Percentiles rank a stretch among this genome's conserved stretches.
phyloP scores from a whole-genome alignment of 1,140 invertebrate genomes.

The Eupristina koningsbergeri region DNA sequence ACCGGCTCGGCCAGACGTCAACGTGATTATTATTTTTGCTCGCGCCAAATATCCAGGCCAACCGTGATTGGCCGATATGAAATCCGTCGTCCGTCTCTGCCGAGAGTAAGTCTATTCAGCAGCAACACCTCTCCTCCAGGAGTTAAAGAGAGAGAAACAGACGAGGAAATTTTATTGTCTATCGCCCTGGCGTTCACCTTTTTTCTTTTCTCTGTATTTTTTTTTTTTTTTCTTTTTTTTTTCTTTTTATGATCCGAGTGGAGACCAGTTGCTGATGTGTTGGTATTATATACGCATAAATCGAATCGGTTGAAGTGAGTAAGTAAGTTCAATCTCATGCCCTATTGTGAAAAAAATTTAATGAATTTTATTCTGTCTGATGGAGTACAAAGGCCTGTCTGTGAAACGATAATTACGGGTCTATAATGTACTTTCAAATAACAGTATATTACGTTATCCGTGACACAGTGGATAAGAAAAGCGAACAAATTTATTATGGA shows the following conservation, averaged over 20 bases:
- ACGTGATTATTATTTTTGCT: slow-evolving; percentile 33
- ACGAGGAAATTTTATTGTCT: neutral
- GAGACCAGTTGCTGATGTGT: neutral
- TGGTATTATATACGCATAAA: neutral
- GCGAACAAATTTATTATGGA: slow-evolving; percentile 2
- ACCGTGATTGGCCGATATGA: slow-evolving; percentile 12
- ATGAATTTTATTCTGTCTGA: neutral
- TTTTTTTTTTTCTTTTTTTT: too few species aligned
- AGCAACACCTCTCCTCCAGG: neutral
- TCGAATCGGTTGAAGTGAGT: neutral
- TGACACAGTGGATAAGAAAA: neutral
- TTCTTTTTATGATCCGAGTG: neutral
- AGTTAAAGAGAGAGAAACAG: neutral
- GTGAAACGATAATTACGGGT: neutral
- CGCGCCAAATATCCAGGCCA: slow-evolving; percentile 19
- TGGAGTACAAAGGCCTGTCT: neutral
- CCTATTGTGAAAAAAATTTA: slow-evolving; percentile 28
- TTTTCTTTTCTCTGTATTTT: too few species aligned
- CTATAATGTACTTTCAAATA: slow-evolving; percentile 7
- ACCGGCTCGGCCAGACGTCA: neutral
- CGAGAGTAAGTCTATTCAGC: neutral
- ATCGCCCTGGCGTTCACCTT: neutral
- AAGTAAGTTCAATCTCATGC: slow-evolving; percentile 18
- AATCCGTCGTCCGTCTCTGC: neutral
- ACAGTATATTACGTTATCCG: neutral